Conservation (phyloP, 1,140 invertebrate species). For the Pachyrhynchus sulphureomaculatus region DNA sequence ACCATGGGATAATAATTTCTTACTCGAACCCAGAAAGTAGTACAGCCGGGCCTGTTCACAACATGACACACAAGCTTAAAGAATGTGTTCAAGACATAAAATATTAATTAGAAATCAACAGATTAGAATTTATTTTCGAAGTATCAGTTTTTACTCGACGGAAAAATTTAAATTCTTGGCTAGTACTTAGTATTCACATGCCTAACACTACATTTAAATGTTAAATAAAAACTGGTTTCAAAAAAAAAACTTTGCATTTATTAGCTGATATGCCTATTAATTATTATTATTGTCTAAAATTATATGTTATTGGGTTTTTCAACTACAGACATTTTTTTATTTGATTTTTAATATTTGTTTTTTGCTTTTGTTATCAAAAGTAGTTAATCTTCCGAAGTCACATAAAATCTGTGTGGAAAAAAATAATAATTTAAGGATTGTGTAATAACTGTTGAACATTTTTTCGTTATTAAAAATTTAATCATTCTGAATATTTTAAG, state of each 20-base stretch:
- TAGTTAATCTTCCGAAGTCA: too few species aligned
- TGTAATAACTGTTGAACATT: too few species aligned
- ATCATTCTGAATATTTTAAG: too few species aligned
- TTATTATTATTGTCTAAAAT: background rate
- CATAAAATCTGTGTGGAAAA: too few species aligned
- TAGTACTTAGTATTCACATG: constrained; percentile 5
- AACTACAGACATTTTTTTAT: too few species aligned
- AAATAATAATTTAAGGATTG: too few species aligned
- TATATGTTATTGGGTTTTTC: background rate
- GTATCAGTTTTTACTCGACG: constrained; percentile 1
- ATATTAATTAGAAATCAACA: background rate
- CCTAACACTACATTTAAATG: constrained; percentile 8
- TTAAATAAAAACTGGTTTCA: constrained; percentile 15
- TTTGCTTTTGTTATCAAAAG: too few species aligned
- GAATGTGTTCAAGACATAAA: background rate
- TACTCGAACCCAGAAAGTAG: too few species aligned
- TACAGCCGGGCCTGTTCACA: too few species aligned
- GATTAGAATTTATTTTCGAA: constrained; percentile 1
- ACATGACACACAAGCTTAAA: background rate
- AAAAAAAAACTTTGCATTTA: constrained; percentile 1
- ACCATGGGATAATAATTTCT: too few species aligned
- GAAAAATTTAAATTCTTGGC: constrained; percentile 6
- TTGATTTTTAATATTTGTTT: too few species aligned
- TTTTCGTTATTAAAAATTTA: too few species aligned
- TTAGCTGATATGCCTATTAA: background rate